A percentile compares a stretch with the other conserved stretches of the same genome.
Conservation (phyloP, 2,888 invertebrate genomes). For the Gastracanthus pulcherrimus region DNA sequence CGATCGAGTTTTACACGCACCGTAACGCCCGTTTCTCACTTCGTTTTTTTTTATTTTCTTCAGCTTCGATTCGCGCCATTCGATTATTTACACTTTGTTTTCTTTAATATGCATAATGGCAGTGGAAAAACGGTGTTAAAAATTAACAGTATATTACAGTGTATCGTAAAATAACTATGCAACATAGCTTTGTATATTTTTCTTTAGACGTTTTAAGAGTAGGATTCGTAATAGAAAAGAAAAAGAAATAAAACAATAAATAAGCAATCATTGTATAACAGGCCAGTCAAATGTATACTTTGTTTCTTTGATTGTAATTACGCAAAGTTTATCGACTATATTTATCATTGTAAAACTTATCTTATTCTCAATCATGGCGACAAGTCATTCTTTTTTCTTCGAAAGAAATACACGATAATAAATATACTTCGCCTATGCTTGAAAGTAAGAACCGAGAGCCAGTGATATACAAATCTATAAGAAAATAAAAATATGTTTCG, state of each 20-base stretch:
- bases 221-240: slow-evolving; percentile 17
- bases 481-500: slow-evolving; percentile 43
- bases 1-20: slow-evolving; percentile 28
- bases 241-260: slow-evolving; percentile 34
- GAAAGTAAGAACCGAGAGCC: slow-evolving; percentile 28
- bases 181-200: slow-evolving; percentile 25
- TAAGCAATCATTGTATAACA: slow-evolving; percentile 36
- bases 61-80: slow-evolving; percentile 23
- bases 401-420: neutral
- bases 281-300: slow-evolving; percentile 26
- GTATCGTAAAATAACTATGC: slow-evolving; percentile 37
- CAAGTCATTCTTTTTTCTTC: slow-evolving; percentile 11
- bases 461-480: slow-evolving; percentile 38
- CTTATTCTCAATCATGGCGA: slow-evolving; percentile 32
- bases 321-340: slow-evolving; percentile 47
- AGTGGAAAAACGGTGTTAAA: slow-evolving; percentile 53
- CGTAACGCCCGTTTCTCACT: slow-evolving; percentile 33
- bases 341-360: slow-evolving; percentile 49
- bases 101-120: slow-evolving; percentile 52
- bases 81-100: slow-evolving; percentile 47
- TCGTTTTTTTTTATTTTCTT: slow-evolving; percentile 10
- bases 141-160: slow-evolving; percentile 44
- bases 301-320: slow-evolving; percentile 52
- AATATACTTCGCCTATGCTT: slow-evolving; percentile 18
- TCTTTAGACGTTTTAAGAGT: slow-evolving; percentile 25